Conservation (phyloP, 2,797 vertebrate species). For the Clarias platycephalus region DNA sequence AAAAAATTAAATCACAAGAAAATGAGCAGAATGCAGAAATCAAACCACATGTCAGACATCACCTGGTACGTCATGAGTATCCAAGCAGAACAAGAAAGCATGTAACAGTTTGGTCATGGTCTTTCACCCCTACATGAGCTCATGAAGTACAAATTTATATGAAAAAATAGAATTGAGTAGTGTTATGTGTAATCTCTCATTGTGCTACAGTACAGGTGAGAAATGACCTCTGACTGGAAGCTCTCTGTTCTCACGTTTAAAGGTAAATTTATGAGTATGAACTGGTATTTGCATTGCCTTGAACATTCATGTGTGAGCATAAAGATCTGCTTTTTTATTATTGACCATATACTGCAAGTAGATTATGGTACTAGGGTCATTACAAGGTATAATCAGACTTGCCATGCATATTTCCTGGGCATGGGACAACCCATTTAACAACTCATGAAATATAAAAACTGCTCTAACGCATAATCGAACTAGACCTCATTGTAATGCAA, state of each 20-base stretch:
- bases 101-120: slow-evolving; percentile 50
- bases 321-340: slow-evolving; percentile 30
- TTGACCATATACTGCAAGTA: slow-evolving; percentile 14
- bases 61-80: slow-evolving; percentile 49
- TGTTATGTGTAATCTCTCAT: slow-evolving; percentile 24
- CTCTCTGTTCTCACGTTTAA: neutral
- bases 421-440: slow-evolving; percentile 1
- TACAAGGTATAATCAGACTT: slow-evolving; percentile 2
- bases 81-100: slow-evolving; percentile 53
- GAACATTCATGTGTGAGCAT: slow-evolving; percentile 10
- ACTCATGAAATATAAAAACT: neutral
- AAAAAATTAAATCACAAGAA: too few relatives aligned
- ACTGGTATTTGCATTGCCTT: neutral
- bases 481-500: neutral
- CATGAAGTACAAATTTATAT: slow-evolving; percentile 21
- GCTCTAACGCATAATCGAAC: neutral
- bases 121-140: slow-evolving; percentile 47
- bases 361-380: neutral
- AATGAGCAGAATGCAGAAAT: slow-evolving; percentile 39
- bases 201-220: slow-evolving; percentile 13
- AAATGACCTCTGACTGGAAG: slow-evolving; percentile 13
- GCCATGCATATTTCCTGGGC: neutral
- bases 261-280: slow-evolving; percentile 15
- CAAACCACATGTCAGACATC: slow-evolving; percentile 45
- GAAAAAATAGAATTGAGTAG: slow-evolving; percentile 35